Evolutionary conservation across 2,797 vertebrate species (phyloP), one percentile per base, ranked within the genome.

Genomic region (Mus minutoides): DNA sequence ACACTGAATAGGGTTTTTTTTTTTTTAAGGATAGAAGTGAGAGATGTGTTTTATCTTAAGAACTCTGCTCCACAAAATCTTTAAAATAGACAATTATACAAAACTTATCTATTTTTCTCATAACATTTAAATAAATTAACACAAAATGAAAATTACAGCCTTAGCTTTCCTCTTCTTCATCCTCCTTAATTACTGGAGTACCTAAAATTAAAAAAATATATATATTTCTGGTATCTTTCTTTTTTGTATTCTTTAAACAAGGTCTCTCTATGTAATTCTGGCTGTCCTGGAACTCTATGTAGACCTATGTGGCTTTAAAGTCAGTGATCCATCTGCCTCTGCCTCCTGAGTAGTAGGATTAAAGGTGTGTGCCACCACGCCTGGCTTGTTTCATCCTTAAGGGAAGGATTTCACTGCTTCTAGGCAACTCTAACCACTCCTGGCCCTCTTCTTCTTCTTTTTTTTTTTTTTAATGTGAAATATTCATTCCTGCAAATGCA

Each of bases 181-280:
- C 99, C 49, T 98, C 98, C 98, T 99, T 99, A 98, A 99, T 99
- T 97, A 99, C 98, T 31, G 99, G 99, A 17, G 98, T 99, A 94
- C 99, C 99, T 99, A 97, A 91, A 97, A 94, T 94, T 91, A 88
- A 91, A 46, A 94, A 19, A 67, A 12, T 94, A 75, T 97, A 91
- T 93, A n/a, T 91, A 96, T 89, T 94, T 96, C 80, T 91, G 37
- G 75, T 94, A 67, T 95, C 91, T 97, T 62, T 90, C 95, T 34
- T 26, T 46, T 43, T 40, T 34, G 31, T 21, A 49, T 46, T 22
- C 62, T 67, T 2, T 9, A 86, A 67, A 52, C 64, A 87, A 37
- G 19, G 22, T 31, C 24, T 75, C n/a, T 56, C 8, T 87, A 8
- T 31, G 3, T 58, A 40, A 5, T 26, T 6, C 43, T 84, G 80